Evolutionary conservation across 2,888 invertebrate genomes (phyloP), one percentile per base, ranked within the genome.

Genomic region (Oscheius sp.): DNA sequence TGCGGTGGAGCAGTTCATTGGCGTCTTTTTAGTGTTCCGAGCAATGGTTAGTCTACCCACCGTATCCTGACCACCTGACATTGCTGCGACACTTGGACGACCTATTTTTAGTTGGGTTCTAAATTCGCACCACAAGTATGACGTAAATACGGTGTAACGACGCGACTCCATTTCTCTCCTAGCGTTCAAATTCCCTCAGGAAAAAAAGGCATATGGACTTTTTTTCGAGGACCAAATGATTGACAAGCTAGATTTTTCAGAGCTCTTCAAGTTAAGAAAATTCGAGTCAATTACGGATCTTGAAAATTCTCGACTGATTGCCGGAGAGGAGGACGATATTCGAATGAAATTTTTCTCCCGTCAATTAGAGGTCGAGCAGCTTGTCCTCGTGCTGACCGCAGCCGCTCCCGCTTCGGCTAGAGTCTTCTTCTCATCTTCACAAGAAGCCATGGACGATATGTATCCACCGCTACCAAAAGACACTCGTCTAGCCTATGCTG

Each of bases 391-490:
- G 14, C 41, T 69, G 32, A 26, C 71, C 1, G 28, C 71, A 5
- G 47, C 67, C 9, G 12, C 70, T 24, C 59, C 71, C 9, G 65
- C 73, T 2, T 68, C 75, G 14, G 72, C 68, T 30, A 68, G 73
- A 5, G 63, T 75, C 41, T 75, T 75, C 70, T 70, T 75, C 62
- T 44, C 75, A n/a, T 64, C 73, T 28, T 75, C 75, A 41, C 41
- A 62, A 22, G 51, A 38, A 20, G 62, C 61, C 8, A 51, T 78
- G 54, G 69, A 80, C 38, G 74, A 76, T 22, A 72, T 78, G 69
- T 81, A 81, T 65, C 81, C 81, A 20, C 67, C 77, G 24, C 61
- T 81, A 33, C 81, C 81, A n/a, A 64, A 73, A 20, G 77, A 81
- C 59, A 68, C 69, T 24, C 73, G 76, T 20, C 70, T 78, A 14